phyloP scores from a whole-genome alignment of 1,140 invertebrate genomes.

The Rhagoletis pomonella region DNA sequence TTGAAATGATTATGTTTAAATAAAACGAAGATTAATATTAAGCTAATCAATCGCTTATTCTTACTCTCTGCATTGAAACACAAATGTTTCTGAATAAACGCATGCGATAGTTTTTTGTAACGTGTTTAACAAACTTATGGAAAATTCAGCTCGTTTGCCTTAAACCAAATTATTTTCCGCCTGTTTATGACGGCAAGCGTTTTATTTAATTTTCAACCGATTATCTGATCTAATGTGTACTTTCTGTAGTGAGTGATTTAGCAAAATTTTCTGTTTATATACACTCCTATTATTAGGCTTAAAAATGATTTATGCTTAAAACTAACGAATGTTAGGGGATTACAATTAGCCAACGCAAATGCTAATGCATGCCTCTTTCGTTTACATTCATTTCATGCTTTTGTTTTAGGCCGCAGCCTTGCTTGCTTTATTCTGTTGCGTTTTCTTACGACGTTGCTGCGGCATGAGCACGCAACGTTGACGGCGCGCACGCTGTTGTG shows the following conservation, averaged over 20 bases:
- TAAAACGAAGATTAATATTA: too few species aligned
- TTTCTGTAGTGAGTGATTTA: not conserved
- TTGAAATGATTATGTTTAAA: too few species aligned
- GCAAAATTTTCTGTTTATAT: slow-evolving; percentile 20
- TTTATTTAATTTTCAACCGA: not conserved
- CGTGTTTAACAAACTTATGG: not conserved
- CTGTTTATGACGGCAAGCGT: not conserved
- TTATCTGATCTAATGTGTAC: not conserved
- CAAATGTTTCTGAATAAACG: too few species aligned
- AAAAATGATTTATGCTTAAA: slow-evolving; percentile 48
- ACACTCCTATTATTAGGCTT: not conserved
- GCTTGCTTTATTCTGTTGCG: not conserved
- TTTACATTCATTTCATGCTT: not conserved
- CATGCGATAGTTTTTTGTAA: too few species aligned
- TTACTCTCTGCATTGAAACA: too few species aligned
- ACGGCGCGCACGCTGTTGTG: slow-evolving; percentile 6
- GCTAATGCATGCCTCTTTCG: not conserved
- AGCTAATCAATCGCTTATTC: too few species aligned
- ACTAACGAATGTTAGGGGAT: slow-evolving; percentile 30
- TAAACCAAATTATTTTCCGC: not conserved
- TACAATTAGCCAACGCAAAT: not conserved
- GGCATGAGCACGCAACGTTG: not conserved
- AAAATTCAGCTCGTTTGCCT: not conserved
- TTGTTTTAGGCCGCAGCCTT: not conserved
- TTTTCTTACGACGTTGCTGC: not conserved